Evolutionary conservation across 2,888 invertebrate species (phyloP).

Genomic region (Rhorus exstirpatorius): DNA sequence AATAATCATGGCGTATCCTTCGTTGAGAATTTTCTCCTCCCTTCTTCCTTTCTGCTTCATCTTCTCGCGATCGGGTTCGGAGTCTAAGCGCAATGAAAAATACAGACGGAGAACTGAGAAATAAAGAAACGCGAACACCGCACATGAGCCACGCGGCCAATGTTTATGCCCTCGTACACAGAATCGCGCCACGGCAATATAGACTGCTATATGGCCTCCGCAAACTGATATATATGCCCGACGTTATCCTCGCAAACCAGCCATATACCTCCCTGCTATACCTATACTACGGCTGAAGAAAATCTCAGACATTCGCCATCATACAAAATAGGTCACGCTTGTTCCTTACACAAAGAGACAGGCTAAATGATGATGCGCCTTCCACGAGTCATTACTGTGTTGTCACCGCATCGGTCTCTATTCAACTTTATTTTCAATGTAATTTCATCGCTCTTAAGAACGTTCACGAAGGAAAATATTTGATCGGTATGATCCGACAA

Average conservation of each 20-base stretch:
- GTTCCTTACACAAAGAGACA: constrained; percentile 5
- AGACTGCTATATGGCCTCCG: constrained; percentile 79
- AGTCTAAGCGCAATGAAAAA: constrained; percentile 2
- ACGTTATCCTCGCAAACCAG: constrained; percentile 77
- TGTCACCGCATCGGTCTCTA: background rate
- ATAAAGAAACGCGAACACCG: constrained; percentile 51
- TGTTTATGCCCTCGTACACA: constrained; percentile 62
- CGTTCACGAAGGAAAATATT: background rate
- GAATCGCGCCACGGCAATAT: constrained; percentile 73
- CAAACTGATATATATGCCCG: constrained; percentile 78
- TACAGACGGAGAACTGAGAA: constrained; percentile 61
- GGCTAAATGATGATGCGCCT: background rate
- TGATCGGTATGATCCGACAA: constrained; percentile 9
- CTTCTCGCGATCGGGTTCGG: background rate
- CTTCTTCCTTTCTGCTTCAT: too few relatives aligned
- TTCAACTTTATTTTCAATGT: background rate
- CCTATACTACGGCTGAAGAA: constrained; percentile 77
- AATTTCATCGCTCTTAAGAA: background rate
- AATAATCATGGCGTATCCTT: too few relatives aligned
- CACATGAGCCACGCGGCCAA: constrained; percentile 58
- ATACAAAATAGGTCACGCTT: constrained; percentile 76
- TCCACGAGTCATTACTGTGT: constrained; percentile 6
- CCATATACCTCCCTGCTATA: constrained; percentile 72
- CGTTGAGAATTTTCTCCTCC: too few relatives aligned
- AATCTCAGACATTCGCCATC: constrained; percentile 67